Percentiles rank a stretch among this genome's conserved stretches.
phyloP scores from a whole-genome alignment of 1,140 invertebrate genomes.

The Aphelenchoides besseyi region DNA sequence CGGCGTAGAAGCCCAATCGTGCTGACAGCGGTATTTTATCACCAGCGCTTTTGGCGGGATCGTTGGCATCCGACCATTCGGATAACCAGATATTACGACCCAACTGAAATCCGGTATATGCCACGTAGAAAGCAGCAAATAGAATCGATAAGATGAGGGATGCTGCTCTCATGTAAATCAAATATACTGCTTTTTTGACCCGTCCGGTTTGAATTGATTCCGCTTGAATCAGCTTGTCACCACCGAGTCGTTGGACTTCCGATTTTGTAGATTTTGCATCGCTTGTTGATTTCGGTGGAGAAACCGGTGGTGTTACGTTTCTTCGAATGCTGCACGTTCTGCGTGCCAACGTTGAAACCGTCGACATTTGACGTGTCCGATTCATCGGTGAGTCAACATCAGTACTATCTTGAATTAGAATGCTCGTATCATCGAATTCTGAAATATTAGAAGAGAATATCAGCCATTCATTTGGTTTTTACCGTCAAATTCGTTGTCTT shows the following conservation, averaged over 20 bases:
- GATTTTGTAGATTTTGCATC: too few species aligned
- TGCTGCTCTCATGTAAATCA: conserved; percentile 39
- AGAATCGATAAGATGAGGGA: conserved; percentile 30
- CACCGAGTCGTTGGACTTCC: background rate
- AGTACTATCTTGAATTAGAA: conserved; percentile 24
- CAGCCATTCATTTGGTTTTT: background rate
- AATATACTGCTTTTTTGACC: conserved; percentile 46
- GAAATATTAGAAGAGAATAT: background rate
- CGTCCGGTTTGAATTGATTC: conserved; percentile 42
- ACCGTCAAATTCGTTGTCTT: background rate
- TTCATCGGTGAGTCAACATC: conserved; percentile 14
- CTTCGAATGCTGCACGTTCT: background rate
- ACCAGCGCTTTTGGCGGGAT: conserved; percentile 4
- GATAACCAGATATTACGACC: conserved; percentile 48
- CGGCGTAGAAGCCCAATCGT: conserved; percentile 54
- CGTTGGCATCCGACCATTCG: conserved; percentile 52
- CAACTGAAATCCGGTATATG: conserved; percentile 33
- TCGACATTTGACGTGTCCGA: conserved; percentile 29
- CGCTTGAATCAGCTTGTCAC: conserved; percentile 22
- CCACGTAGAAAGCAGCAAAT: conserved; percentile 35
- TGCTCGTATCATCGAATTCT: conserved; percentile 31
- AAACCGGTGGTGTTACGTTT: conserved; percentile 4
- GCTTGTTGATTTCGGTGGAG: background rate
- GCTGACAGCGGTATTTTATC: conserved; percentile 23
- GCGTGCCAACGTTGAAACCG: conserved; percentile 29